Base-by-base conservation (phyloP, 2,888 invertebrate species). In the Nemapogon koenigi region DNA sequence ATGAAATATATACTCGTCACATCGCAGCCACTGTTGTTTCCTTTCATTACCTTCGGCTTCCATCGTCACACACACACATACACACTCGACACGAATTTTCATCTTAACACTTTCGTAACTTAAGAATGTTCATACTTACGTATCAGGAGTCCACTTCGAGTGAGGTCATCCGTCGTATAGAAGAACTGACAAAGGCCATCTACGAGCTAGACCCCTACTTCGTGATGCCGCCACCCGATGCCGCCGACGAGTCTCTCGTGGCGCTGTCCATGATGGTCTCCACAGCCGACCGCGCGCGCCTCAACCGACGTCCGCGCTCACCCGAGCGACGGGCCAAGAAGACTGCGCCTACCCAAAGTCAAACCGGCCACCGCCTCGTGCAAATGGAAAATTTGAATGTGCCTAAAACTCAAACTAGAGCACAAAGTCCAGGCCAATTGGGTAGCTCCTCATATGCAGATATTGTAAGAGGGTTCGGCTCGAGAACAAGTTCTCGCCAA, bases 391-490 rank as follows among this genome's bases (percentile, higher is more conserved):
- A 40, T 35, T 33, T 46, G 44, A 16, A 41, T 41, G 37, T 43
- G 44, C 51, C 44, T 41, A 48, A 42, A 40, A 44, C 39, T 41
- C 47, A 46, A 41, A 43, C 39, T 43, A 76, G 87, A 47, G 87
- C 87, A 1, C 82, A 82, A 29, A 88, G 88, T 59, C 89, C 89
- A 11, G 83, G 87, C 57, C 60, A 78, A 29, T 87, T 86, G 2
- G 89, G 88, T 18, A 85, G 86, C 16, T 84, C 88, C 33, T 85
- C 90, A 32, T 92, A 91, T 62, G 90, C 92, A 33, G 90, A 90
- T 66, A 87, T 92, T 45, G 81, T 91, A 43, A 83, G 85, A 49
- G 90, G 91, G 73, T 69, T 68, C 30, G 55, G 75, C 45, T 67
- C 73, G 43, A 62, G 65, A 54, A 64, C n/a, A n/a, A n/a, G n/a